Percentiles rank a stretch among this genome's conserved stretches.
phyloP scores from a whole-genome alignment of 2,888 invertebrate species.

The Xestia ashworthii region DNA sequence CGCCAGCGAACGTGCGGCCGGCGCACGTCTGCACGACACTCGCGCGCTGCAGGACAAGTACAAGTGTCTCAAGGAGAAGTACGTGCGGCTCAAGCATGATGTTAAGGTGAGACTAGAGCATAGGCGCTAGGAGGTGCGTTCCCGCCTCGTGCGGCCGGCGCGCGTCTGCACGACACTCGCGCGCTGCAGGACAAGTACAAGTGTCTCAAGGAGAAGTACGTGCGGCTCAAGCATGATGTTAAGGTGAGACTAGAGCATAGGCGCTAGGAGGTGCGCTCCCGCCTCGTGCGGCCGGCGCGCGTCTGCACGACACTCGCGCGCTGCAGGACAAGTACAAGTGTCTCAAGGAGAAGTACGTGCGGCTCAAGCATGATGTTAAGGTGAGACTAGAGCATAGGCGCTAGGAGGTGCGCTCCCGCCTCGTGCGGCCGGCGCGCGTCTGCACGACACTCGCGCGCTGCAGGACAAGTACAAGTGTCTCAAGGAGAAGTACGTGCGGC shows the following conservation, averaged over 20 bases:
- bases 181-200: conserved; percentile 94
- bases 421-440: conserved; percentile 92
- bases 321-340: conserved; percentile 95
- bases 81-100: conserved; percentile 94
- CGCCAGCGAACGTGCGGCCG: conserved; percentile 92
- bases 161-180: conserved; percentile 92
- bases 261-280: conserved; percentile 90
- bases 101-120: conserved; percentile 87
- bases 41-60: conserved; percentile 93
- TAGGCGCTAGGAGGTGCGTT: conserved; percentile 87
- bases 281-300: conserved; percentile 92
- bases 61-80: conserved; percentile 95
- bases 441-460: conserved; percentile 92
- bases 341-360: conserved; percentile 95
- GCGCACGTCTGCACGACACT: conserved; percentile 93
- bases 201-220: conserved; percentile 95
- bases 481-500: conserved; percentile 95
- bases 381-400: conserved; percentile 38
- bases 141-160: conserved; percentile 92
- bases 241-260: conserved; percentile 78
- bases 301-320: conserved; percentile 91
- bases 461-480: conserved; percentile 95
- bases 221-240: conserved; percentile 94
- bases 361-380: conserved; percentile 95
- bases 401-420: conserved; percentile 91